A percentile compares a stretch with the other conserved stretches of the same genome.
These are phyloP conservation scores for Panagrolaimus sp. DNA, from an alignment of 1,140 invertebrate species.

Conservation along the genomic window DNA sequence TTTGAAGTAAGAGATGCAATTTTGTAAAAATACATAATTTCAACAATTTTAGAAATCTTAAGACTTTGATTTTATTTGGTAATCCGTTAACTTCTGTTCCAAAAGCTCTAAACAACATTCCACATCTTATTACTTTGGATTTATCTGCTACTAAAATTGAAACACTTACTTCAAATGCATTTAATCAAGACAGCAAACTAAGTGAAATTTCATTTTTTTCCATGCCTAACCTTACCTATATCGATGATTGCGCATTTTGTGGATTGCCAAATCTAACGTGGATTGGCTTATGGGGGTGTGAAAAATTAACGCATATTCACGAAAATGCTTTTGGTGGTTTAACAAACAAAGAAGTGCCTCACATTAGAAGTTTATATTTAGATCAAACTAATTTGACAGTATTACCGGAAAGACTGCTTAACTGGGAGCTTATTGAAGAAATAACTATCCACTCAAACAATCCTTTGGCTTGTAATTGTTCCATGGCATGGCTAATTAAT, in stretches of 20 bases:
- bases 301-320: slow-evolving; percentile 24
- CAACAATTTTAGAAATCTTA: neutral
- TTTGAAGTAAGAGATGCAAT: neutral
- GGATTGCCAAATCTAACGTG: slow-evolving; percentile 5
- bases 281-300: slow-evolving; percentile 17
- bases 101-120: slow-evolving; percentile 1
- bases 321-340: slow-evolving; percentile 20
- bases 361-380: neutral
- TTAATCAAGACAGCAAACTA: neutral
- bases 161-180: neutral
- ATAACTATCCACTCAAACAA: neutral
- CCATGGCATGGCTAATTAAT: slow-evolving; percentile 7
- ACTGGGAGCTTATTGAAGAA: neutral
- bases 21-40: neutral
- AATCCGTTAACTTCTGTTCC: neutral
- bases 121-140: neutral
- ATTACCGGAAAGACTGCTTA: neutral
- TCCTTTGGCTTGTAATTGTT: neutral
- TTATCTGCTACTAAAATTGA: neutral
- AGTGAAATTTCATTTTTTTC: neutral
- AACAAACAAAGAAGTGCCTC: neutral
- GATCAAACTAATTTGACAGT: neutral
- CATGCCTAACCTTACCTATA: neutral
- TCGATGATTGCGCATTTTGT: neutral
- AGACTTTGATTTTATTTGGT: neutral